Percentiles rank a stretch among this genome's conserved stretches.
These are phyloP conservation scores for Dolichomitus sp. DNA, from an alignment of 2,888 invertebrate genomes.

Conservation along the genomic window DNA sequence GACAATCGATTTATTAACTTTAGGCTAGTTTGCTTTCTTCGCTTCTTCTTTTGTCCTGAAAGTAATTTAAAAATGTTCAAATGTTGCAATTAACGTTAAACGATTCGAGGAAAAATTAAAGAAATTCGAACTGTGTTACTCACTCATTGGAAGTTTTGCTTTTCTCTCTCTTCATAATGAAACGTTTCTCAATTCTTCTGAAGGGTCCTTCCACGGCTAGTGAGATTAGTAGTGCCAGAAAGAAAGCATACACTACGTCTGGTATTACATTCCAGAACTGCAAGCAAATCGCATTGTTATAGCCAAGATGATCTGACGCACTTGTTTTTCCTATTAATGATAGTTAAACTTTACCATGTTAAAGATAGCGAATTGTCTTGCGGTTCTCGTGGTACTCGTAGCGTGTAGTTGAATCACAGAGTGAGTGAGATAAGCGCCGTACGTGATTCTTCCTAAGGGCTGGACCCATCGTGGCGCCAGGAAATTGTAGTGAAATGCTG, in stretches of 20 bases:
- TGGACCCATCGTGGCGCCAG: constrained; percentile 77
- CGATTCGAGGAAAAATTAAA: not conserved
- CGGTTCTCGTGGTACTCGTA: constrained; percentile 71
- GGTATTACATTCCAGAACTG: constrained; percentile 75
- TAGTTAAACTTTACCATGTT: constrained; percentile 70
- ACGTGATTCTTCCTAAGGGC: constrained; percentile 77
- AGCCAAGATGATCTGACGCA: not conserved
- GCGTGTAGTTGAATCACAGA: constrained; percentile 75
- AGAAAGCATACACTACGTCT: constrained; percentile 73
- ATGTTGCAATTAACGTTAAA: not conserved
- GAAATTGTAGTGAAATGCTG: constrained; percentile 77
- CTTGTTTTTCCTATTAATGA: not conserved
- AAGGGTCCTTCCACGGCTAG: constrained; percentile 77
- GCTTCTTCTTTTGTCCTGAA: constrained; percentile 15
- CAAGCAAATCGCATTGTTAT: constrained; percentile 38
- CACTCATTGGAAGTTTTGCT: constrained; percentile 25
- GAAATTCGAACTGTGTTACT: not conserved
- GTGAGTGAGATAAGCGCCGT: constrained; percentile 77
- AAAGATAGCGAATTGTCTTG: constrained; percentile 71
- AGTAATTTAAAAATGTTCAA: not conserved
- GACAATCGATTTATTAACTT: not conserved
- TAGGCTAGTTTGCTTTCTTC: constrained; percentile 52
- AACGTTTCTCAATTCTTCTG: constrained; percentile 75
- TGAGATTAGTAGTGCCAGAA: constrained; percentile 72
- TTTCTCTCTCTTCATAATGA: constrained; percentile 68